Evolutionary conservation across 2,888 invertebrate species (phyloP).

Genomic region (Ochlodes sylvanus): DNA sequence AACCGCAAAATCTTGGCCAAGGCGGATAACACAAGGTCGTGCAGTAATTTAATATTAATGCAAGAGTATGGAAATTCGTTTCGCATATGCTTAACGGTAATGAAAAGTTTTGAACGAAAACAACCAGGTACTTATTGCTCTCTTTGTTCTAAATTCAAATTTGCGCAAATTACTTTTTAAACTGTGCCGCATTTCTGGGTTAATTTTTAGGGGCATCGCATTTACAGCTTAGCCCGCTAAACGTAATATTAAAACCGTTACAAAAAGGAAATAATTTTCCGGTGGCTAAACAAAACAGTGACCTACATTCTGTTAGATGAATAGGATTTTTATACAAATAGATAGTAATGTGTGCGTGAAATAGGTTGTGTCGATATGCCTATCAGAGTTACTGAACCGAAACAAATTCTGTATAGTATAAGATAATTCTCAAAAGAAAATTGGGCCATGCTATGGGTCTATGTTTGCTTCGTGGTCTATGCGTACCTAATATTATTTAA

Average conservation of each 20-base stretch:
- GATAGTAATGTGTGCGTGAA: constrained; percentile 1
- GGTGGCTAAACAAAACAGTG: constrained; percentile 22
- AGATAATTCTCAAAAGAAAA: too few species aligned
- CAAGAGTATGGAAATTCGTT: constrained; percentile 26
- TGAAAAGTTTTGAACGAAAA: constrained; percentile 22
- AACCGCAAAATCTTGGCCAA: constrained; percentile 46
- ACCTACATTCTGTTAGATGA: constrained; percentile 23
- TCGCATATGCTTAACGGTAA: constrained; percentile 22
- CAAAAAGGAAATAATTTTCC: constrained; percentile 38
- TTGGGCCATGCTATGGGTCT: too few species aligned
- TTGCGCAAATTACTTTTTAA: constrained; percentile 22
- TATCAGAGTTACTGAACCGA: not conserved
- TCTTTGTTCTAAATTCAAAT: constrained; percentile 32
- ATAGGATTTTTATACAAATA: constrained; percentile 14
- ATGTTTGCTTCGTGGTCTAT: too few species aligned
- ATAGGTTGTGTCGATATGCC: not conserved
- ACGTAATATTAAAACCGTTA: constrained; percentile 30
- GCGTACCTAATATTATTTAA: too few species aligned
- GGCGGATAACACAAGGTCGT: constrained; percentile 47
- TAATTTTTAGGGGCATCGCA: constrained; percentile 9
- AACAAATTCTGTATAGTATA: not conserved
- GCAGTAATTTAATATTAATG: constrained; percentile 17
- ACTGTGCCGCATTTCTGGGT: constrained; percentile 32
- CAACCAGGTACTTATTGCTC: constrained; percentile 17
- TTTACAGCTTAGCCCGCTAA: constrained; percentile 10